Evolutionary conservation across 37 sponge, comb jelly and placozoan species (phyloP).

Genomic region (Aplysina aerophoba): DNA sequence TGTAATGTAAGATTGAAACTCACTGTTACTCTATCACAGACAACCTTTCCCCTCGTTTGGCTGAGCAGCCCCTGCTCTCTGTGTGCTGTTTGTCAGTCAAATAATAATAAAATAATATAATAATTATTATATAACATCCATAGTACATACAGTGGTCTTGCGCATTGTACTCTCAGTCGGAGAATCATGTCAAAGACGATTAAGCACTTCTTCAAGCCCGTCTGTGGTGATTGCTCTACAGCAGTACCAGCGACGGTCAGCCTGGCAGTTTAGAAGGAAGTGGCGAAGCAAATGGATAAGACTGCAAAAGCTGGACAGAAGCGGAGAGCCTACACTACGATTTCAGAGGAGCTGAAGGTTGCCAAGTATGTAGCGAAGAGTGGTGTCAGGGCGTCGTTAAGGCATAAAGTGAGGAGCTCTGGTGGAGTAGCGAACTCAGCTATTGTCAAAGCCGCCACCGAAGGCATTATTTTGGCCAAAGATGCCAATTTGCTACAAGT

Average conservation of each 20-base stretch:
- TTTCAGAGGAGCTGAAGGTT: slow-evolving; percentile 29
- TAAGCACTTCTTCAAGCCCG: too few relatives aligned
- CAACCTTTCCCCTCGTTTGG: too few relatives aligned
- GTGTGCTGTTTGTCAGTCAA: too few relatives aligned
- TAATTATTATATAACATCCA: too few relatives aligned
- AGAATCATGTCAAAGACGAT: too few relatives aligned
- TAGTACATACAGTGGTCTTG: too few relatives aligned
- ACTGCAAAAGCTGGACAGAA: background rate
- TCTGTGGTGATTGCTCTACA: slow-evolving; percentile 5
- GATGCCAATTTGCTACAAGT: slow-evolving; percentile 27
- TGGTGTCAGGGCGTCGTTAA: slow-evolving; percentile 18
- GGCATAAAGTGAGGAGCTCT: slow-evolving; percentile 23
- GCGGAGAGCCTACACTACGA: background rate
- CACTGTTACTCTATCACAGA: too few relatives aligned
- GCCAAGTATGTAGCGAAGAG: slow-evolving; percentile 11
- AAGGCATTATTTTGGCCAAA: slow-evolving; percentile 9
- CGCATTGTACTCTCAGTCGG: too few relatives aligned
- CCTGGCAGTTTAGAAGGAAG: too few relatives aligned
- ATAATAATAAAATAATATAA: too few relatives aligned
- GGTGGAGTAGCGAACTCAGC: slow-evolving; percentile 19
- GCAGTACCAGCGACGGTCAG: slow-evolving; percentile 5
- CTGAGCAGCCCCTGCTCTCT: too few relatives aligned
- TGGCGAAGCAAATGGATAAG: slow-evolving; percentile 4
- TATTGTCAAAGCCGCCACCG: slow-evolving; percentile 15
- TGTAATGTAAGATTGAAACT: too few relatives aligned